These are phyloP conservation scores for Serinus canaria DNA, from an alignment of 2,113 vertebrate species.

Conservation along the genomic window DNA sequence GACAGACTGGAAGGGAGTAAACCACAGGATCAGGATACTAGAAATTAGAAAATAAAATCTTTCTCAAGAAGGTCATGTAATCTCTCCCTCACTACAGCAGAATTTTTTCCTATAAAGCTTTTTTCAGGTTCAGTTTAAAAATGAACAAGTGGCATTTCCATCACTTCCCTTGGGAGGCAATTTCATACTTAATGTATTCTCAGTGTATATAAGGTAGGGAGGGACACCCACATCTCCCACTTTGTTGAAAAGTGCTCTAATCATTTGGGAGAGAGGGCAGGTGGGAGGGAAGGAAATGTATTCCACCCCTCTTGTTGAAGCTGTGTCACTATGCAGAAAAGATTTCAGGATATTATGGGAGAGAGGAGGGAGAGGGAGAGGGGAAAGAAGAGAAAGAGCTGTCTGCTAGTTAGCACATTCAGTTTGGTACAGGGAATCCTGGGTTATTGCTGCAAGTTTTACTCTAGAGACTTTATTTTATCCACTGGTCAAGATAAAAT, in stretches of 20 bases:
- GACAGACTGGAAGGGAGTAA: conserved; percentile 26
- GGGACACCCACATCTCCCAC: conserved; percentile 57
- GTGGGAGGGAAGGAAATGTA: conserved; percentile 58
- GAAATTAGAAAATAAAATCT: conserved; percentile 37
- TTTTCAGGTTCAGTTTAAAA: conserved; percentile 39
- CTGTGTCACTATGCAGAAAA: conserved; percentile 45
- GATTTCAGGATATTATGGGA: conserved; percentile 1
- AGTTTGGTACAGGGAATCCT: background rate
- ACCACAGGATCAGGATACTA: background rate
- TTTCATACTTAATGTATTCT: conserved; percentile 59
- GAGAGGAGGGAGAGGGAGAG: background rate
- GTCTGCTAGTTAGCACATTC: background rate
- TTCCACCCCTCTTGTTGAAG: conserved; percentile 53
- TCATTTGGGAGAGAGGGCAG: conserved; percentile 36
- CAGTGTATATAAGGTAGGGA: conserved; percentile 30
- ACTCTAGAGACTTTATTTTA: background rate
- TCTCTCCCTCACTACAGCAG: background rate
- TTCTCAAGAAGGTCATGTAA: conserved; percentile 33
- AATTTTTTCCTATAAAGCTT: background rate
- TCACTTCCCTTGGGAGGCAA: conserved; percentile 51
- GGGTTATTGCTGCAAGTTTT: background rate
- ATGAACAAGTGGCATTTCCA: conserved; percentile 50
- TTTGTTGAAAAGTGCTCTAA: conserved; percentile 55
- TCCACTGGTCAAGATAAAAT: background rate
- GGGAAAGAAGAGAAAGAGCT: background rate